These are phyloP conservation scores for Fringilla coelebs DNA, from an alignment of 2,797 vertebrate genomes.

Conservation along the genomic window DNA sequence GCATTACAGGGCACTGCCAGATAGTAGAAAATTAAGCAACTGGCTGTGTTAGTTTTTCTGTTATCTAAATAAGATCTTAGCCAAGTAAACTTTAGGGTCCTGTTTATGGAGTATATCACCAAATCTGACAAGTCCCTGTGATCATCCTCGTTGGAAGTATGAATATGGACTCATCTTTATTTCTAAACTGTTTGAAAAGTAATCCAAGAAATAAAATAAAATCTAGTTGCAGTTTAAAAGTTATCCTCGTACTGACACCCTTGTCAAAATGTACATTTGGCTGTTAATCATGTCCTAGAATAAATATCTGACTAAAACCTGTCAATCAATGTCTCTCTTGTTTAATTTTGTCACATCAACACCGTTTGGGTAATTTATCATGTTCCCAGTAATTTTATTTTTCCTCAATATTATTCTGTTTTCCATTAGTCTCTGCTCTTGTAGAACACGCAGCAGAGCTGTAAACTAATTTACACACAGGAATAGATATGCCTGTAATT, in stretches of 20 bases:
- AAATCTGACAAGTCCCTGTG: neutral
- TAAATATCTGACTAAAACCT: neutral
- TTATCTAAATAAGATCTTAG: neutral
- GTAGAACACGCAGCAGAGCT: neutral
- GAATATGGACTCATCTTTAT: neutral
- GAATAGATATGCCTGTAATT: neutral
- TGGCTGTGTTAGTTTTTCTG: neutral
- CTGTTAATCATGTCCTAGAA: neutral
- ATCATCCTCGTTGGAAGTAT: neutral
- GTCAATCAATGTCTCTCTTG: neutral
- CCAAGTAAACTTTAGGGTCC: neutral
- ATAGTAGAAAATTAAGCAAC: neutral
- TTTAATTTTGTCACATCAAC: neutral
- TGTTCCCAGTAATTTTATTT: neutral
- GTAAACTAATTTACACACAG: neutral
- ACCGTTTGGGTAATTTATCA: neutral
- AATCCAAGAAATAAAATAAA: neutral
- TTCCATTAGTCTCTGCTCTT: neutral
- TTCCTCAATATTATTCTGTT: neutral
- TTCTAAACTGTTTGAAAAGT: neutral
- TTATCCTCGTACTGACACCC: neutral
- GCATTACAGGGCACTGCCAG: neutral
- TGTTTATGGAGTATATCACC: neutral
- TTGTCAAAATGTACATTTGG: neutral
- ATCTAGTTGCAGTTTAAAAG: neutral